Base-by-base conservation (phyloP, 2,888 invertebrate species). In the Catocala nupta region DNA sequence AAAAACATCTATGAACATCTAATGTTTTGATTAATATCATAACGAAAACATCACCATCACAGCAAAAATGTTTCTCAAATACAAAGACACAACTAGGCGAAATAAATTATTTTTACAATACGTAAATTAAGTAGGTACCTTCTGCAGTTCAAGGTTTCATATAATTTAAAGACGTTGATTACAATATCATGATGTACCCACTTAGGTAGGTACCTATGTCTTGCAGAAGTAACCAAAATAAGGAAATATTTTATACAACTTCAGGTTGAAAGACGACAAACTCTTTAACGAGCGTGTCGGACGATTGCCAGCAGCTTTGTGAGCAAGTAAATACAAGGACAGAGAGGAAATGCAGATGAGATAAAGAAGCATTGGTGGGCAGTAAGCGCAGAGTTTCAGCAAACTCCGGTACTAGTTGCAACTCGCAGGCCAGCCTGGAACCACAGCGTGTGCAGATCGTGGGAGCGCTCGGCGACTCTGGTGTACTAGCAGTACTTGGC, bases 311-410 rank as follows among this genome's bases (percentile, higher is more conserved):
- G 89, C 98, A 98, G 83, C 97, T 98, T 79, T 96, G 95, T 45
- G 95, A 92, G 86, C 98, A 99, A 1, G 98, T 97, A 85, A 96
- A 98, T 12, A 98, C 92, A 11, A 98, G 90, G 3, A 98, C 96
- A n/a, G 97, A 98, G 8, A 98, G 97, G 86, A 97, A 98, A 88
- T 98, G 98, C 47, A 97, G 89, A 70, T 96, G 95, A 6, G 94
- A 78, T 9, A 95, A 88, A 16, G 94, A 89, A 3, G 88, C 81
- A 65, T 95, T 95, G 42, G 89, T 93, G 10, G 95, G 95, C 13
- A 92, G 87, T 53, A 97, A 87, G 56, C 93, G 93, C 43, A 98
- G 90, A 60, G 96, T 95, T 16, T 96, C 96, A 59, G 98, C 96
- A 44, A 98, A 93, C 2, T 97, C 96, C 0, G 98, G 97, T 54